Evolutionary conservation across 2,113 vertebrate species (phyloP), one percentile per base, ranked within the genome.

Genomic region (Charadrius vociferus): DNA sequence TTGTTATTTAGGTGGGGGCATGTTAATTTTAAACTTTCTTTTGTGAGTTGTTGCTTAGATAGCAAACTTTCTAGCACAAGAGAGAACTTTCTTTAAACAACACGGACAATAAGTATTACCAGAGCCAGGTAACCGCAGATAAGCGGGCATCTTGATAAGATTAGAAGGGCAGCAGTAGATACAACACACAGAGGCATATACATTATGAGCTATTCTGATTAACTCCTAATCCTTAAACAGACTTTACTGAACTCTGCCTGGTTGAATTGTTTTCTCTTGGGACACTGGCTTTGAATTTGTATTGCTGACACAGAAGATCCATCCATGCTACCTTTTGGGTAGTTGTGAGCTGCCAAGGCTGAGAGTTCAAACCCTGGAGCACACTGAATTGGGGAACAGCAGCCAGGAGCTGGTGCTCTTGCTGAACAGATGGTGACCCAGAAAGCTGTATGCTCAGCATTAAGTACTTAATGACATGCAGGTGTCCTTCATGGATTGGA

Each of bases 381-480:
- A n/a, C 29, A 6, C 16, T 52, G 56, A 85, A 75, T 0, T 79
- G 86, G 86, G 59, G 53, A 96, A 32, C 20, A 47, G 66, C 58
- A 79, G 86, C 70, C 62, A 73, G 89, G 74, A 91, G n/a, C 74
- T 71, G 78, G 84, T 95, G 58, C 74, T 95, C n/a, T 47, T 62
- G 36, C 56, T 45, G 89, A 95, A 66, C 95, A 97, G 97, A 97
- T 97, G 97, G 94, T 97, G 97, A 94, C 94, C 95, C 95, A 97
- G 95, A 94, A 97, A 97, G 89, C 94, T 95, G 49, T 75, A 63
- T 91, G 73, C 88, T 95, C 94, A 94, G 91, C 83, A 85, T 93
- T 95, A 94, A 96, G 89, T 81, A 65, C 95, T 95, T 97, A 96
- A 96, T 96, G 86, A 91, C 70, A 87, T 92, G 93, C 96, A 97